phyloP scores from a whole-genome alignment of 2,797 vertebrate genomes.

The Cygnus olor region DNA sequence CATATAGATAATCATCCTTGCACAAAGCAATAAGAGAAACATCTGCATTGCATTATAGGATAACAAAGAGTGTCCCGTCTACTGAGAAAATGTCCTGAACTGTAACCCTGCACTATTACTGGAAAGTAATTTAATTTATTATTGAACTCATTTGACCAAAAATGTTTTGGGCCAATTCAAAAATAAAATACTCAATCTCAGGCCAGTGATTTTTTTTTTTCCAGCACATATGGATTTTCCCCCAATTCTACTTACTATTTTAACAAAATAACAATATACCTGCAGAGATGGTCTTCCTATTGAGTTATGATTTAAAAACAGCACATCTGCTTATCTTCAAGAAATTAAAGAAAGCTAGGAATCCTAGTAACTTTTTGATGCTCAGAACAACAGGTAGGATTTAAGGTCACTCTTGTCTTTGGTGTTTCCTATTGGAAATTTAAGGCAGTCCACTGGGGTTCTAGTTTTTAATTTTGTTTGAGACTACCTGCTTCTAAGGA shows the following conservation, averaged over 20 bases:
- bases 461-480: not conserved
- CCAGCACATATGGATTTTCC: not conserved
- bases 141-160: slow-evolving; percentile 25
- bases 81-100: slow-evolving; percentile 11
- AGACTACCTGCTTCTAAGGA: not conserved
- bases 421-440: not conserved
- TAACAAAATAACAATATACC: not conserved
- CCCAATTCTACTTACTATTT: not conserved
- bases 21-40: not conserved
- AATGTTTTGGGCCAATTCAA: not conserved
- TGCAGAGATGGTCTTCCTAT: not conserved
- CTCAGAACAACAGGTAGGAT: not conserved
- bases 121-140: slow-evolving; percentile 15
- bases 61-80: slow-evolving; percentile 40
- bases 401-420: not conserved
- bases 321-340: not conserved
- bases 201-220: not conserved
- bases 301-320: not conserved
- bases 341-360: not conserved
- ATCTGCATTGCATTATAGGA: slow-evolving; percentile 36
- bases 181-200: slow-evolving; percentile 1
- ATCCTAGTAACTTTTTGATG: not conserved
- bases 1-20: not conserved
- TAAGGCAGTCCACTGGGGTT: not conserved
- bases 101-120: slow-evolving; percentile 13